Conservation (phyloP, 2,113 vertebrate genomes). For the Nyctereutes procyonoides region DNA sequence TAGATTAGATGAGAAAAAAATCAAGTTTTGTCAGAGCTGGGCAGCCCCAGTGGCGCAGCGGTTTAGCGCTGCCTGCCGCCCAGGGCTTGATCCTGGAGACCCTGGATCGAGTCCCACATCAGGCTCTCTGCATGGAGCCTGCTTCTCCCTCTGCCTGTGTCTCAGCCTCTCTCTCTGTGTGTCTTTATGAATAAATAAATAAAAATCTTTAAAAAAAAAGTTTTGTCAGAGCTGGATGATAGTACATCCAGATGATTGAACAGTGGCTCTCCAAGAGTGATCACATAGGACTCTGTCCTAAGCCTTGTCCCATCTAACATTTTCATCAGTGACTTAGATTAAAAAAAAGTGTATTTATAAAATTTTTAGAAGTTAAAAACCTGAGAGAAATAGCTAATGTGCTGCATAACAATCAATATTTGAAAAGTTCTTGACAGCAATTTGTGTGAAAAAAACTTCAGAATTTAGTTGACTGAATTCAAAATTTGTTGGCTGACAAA, state of each 20-base stretch:
- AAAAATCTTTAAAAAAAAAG: not conserved
- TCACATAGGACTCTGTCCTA: not conserved
- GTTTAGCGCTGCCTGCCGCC: too few relatives aligned
- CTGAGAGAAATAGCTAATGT: conserved; percentile 3
- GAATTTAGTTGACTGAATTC: conserved; percentile 37
- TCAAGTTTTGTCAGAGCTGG: not conserved
- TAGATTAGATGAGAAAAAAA: conserved; percentile 47
- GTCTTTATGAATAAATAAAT: too few relatives aligned
- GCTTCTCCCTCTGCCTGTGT: too few relatives aligned
- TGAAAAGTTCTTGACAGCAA: conserved; percentile 43
- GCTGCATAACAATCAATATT: conserved; percentile 50
- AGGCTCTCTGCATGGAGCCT: too few relatives aligned
- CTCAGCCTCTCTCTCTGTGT: too few relatives aligned
- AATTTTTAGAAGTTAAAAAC: conserved; percentile 52
- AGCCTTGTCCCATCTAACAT: not conserved
- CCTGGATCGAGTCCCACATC: too few relatives aligned
- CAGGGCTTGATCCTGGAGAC: too few relatives aligned
- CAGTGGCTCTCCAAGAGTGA: not conserved
- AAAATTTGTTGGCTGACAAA: not conserved
- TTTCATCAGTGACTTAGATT: conserved; percentile 2
- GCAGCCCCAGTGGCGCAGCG: too few relatives aligned
- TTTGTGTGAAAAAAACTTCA: conserved; percentile 33
- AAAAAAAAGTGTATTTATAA: conserved; percentile 8
- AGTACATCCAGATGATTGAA: not conserved
- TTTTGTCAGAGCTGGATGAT: not conserved